Conservation (phyloP, 2,797 vertebrate species). For the Tapera naevia region DNA sequence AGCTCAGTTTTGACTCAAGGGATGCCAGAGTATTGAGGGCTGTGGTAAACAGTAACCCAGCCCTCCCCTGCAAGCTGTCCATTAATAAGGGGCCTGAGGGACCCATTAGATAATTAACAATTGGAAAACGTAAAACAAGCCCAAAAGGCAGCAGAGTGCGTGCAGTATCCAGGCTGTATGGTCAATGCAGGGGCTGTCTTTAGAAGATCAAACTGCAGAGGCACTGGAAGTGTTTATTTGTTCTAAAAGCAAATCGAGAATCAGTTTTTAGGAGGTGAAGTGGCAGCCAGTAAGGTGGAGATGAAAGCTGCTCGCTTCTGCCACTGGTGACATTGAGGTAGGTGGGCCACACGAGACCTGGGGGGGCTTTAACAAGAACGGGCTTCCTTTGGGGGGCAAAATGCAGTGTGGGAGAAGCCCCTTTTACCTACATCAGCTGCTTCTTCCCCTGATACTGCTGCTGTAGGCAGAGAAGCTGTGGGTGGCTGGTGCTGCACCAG, state of each 20-base stretch:
- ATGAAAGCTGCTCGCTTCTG: background rate
- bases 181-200: background rate
- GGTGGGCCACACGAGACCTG: rapidly evolving
- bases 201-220: background rate
- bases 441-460: background rate
- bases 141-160: background rate
- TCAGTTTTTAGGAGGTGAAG: background rate
- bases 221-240: background rate
- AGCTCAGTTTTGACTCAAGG: conserved; percentile 24
- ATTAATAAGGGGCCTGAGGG: conserved; percentile 47
- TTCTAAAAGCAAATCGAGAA: background rate
- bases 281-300: background rate
- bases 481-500: background rate
- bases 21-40: conserved; percentile 48
- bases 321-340: background rate
- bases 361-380: background rate
- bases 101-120: conserved; percentile 59
- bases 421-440: background rate
- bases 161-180: background rate
- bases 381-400: background rate
- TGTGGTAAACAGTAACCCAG: conserved; percentile 59
- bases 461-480: background rate
- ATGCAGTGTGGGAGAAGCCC: background rate
- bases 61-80: conserved; percentile 44
- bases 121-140: conserved; percentile 27